Base-by-base conservation (phyloP, 2,797 vertebrate genomes). In the Diplodus puntazzo region DNA sequence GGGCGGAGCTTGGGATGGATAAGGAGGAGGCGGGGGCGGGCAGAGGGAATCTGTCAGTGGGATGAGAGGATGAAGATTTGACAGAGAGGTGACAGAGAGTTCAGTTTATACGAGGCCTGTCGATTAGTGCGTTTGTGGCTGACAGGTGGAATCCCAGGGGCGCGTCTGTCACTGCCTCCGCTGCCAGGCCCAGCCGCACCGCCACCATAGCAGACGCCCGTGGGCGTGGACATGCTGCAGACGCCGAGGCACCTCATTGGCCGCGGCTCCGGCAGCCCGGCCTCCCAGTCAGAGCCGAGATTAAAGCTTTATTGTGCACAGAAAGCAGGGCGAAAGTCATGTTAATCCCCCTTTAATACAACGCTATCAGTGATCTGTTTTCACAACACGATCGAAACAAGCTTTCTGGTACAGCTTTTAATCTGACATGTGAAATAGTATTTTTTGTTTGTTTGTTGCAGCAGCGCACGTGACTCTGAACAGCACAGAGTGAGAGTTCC, bases 111-210 rank as follows among this genome's bases (percentile, higher is more conserved):
- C 92, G 95, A 96, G 95, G 96, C 96, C 96, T 95, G 95, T 94
- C 95, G 96, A 97, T 97, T 88, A 94, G 95, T 91, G 91, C 81
- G 92, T 95, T 93, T 94, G 96, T 89, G 89, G 91, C 94, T 97
- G 97, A 97, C 96, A 97, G 96, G 95, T 97, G 96, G 96, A 96
- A 96, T 97, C 97, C 96, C 96, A 94, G 95, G 96, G 96, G 96
- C 95, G 95, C 95, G 94, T 95, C 96, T 97, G 96, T 96, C 94
- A 94, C 94, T 87, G 94, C 93, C 95, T 93, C 94, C 95, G 95
- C 96, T 96, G 96, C 95, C 96, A 96, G 93, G 95, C 95, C 94
- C 91, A 39, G 52, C 66, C 45, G 5, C 81, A 54, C 25, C 71
- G 94, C 61, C 95, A 77, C 68, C 76, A 49, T 69, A 75, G 72